These are phyloP conservation scores for Zosterops japonicus DNA, from an alignment of 2,113 vertebrate genomes.

Conservation along the genomic window DNA sequence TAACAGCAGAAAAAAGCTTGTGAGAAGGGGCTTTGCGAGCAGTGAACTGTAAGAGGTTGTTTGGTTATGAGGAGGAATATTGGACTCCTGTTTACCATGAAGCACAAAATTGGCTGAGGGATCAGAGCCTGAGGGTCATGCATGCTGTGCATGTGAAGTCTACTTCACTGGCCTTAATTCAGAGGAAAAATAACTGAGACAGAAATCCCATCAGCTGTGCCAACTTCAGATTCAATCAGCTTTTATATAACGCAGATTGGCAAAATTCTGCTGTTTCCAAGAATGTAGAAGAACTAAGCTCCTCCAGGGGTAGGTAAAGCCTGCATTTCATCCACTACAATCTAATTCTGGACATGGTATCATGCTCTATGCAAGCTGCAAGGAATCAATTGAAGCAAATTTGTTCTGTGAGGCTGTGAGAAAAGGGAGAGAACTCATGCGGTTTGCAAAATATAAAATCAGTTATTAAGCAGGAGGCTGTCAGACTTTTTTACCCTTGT, in stretches of 20 bases:
- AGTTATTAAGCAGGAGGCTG: background rate
- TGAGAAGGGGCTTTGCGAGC: background rate
- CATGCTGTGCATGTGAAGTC: rapidly evolving
- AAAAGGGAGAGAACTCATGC: background rate
- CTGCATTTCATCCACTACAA: background rate
- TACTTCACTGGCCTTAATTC: background rate
- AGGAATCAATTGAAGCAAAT: background rate
- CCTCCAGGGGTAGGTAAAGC: background rate
- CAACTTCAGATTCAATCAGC: background rate
- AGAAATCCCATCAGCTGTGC: background rate
- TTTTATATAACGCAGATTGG: rapidly evolving
- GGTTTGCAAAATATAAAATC: background rate
- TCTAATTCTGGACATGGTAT: background rate
- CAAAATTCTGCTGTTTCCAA: background rate
- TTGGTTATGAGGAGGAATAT: background rate
- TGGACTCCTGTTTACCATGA: background rate
- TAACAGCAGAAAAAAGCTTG: background rate
- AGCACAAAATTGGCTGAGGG: background rate
- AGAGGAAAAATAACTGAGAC: background rate
- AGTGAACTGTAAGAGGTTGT: background rate
- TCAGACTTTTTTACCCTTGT: background rate
- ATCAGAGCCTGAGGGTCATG: background rate
- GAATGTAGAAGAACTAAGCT: background rate
- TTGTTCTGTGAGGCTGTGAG: background rate
- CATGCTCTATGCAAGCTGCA: background rate